These are phyloP conservation scores for Okamejei kenojei DNA, from an alignment of 2,797 vertebrate genomes.

Conservation along the genomic window DNA sequence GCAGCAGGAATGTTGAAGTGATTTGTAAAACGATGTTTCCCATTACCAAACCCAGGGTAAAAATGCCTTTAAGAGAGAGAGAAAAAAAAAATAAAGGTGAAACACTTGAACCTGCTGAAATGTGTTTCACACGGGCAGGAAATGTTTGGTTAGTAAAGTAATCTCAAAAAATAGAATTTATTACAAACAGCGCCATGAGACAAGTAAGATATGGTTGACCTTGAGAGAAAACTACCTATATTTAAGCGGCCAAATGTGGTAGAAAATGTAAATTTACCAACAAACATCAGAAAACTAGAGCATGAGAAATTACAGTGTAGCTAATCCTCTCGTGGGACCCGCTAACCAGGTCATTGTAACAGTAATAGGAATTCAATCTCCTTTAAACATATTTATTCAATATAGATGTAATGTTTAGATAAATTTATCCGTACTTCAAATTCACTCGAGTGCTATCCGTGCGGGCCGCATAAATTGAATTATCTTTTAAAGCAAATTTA, in stretches of 20 bases:
- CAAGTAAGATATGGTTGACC: neutral
- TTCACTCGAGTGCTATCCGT: neutral
- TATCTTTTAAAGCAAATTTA: neutral
- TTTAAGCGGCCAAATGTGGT: slow-evolving; percentile 1
- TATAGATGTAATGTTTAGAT: neutral
- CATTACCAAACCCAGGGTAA: slow-evolving; percentile 9
- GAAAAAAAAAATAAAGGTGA: neutral
- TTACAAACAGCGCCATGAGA: neutral
- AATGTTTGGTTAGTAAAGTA: slow-evolving; percentile 29
- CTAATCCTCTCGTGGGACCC: neutral
- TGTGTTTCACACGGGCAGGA: slow-evolving; percentile 14
- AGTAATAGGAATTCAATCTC: neutral
- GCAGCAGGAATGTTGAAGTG: slow-evolving; percentile 21
- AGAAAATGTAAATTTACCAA: slow-evolving; percentile 26
- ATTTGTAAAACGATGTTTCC: slow-evolving; percentile 24
- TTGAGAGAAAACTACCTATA: neutral
- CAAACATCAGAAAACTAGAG: slow-evolving; percentile 17
- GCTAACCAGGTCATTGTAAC: slow-evolving; percentile 22
- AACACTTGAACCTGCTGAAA: neutral
- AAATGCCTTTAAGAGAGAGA: neutral
- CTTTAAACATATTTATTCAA: slow-evolving; percentile 19
- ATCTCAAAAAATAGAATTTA: slow-evolving; percentile 18
- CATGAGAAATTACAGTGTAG: neutral
- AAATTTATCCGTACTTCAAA: neutral
- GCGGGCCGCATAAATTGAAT: neutral